A percentile compares a stretch with the other conserved stretches of the same genome.
Conservation (phyloP, 2,888 invertebrate species). For the Apomyelois bistriatella region DNA sequence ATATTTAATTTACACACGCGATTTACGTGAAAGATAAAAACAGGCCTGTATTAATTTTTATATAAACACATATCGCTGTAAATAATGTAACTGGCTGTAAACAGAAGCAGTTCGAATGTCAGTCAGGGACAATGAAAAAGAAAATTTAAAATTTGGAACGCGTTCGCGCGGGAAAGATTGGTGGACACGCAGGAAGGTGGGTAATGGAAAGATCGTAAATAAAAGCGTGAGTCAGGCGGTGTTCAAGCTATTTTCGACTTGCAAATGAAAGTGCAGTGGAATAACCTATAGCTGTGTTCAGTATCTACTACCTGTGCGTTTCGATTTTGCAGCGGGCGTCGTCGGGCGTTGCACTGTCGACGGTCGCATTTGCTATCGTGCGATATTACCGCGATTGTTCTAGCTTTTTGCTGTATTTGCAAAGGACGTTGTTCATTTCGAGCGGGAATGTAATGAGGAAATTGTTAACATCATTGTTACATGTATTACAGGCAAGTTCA, state of each 20-base stretch:
- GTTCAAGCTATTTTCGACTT: conserved; percentile 64
- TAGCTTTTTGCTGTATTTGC: not conserved
- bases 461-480: too few relatives aligned
- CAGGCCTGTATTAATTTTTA: conserved; percentile 21
- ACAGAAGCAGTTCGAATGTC: conserved; percentile 4
- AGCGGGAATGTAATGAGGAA: not conserved
- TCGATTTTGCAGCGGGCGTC: conserved; percentile 6
- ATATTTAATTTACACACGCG: not conserved
- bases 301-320: conserved; percentile 8
- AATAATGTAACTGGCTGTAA: conserved; percentile 28
- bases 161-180: conserved; percentile 32
- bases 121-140: conserved; percentile 31
- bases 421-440: not conserved
- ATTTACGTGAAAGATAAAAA: conserved; percentile 20
- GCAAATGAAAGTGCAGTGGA: conserved; percentile 69
- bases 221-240: conserved; percentile 59
- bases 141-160: conserved; percentile 24
- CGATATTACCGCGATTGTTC: conserved; percentile 3
- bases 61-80: conserved; percentile 25
- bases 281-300: conserved; percentile 15
- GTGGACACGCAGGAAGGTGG: conserved; percentile 44
- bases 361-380: not conserved
- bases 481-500: too few relatives aligned
- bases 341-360: conserved; percentile 13
- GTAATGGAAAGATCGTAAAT: conserved; percentile 57